Conservation (phyloP, 2,888 invertebrate species). For the Mechanitis mazaeus region DNA sequence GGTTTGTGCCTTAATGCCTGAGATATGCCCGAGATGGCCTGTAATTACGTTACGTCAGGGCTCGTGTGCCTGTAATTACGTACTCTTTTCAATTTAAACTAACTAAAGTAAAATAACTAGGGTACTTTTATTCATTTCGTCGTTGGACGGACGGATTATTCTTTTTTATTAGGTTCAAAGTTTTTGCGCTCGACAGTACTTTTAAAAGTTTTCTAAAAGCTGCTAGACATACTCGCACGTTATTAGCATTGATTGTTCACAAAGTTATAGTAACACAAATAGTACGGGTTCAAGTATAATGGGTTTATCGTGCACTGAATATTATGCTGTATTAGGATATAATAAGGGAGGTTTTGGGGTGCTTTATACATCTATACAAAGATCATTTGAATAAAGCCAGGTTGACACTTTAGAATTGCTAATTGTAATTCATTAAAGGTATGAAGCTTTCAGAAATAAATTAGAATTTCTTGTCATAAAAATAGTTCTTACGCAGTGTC, state of each 20-base stretch:
- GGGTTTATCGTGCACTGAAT: not conserved
- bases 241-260: not conserved
- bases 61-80: constrained; percentile 2
- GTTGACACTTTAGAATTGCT: not conserved
- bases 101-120: not conserved
- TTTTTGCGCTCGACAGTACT: not conserved
- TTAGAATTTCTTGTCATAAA: no score
- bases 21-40: not conserved
- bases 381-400: not conserved
- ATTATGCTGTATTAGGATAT: not conserved
- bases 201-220: no score
- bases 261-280: no score
- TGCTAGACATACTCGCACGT: not conserved
- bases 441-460: no score
- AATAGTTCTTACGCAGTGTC: no score
- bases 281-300: not conserved
- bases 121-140: not conserved
- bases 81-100: not conserved
- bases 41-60: not conserved
- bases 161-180: not conserved
- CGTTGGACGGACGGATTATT: not conserved
- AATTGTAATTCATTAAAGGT: not conserved
- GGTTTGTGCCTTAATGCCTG: not conserved
- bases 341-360: not conserved
- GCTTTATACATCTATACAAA: not conserved